Evolutionary conservation across 2,797 vertebrate species (phyloP).

Genomic region (Luscinia luscinia): DNA sequence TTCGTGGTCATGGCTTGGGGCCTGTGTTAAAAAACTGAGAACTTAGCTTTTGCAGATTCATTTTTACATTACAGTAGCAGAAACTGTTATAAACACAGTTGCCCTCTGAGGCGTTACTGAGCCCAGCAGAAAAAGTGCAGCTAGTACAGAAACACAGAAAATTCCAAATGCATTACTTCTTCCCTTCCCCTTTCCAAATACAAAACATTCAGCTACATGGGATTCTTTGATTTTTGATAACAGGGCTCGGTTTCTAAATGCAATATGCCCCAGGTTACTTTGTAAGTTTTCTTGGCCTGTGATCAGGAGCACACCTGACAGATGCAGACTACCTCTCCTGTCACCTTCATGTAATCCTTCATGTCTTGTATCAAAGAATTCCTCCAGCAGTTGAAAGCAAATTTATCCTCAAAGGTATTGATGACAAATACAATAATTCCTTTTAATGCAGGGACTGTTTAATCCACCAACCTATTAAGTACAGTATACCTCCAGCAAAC

Average conservation of each 20-base stretch:
- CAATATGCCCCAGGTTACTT: conserved; percentile 76
- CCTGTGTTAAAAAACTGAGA: not conserved
- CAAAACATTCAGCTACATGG: conserved; percentile 52
- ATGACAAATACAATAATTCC: conserved; percentile 78
- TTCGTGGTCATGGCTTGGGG: not conserved
- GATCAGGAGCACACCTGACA: conserved; percentile 81
- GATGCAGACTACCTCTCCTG: conserved; percentile 76
- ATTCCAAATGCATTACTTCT: conserved; percentile 59
- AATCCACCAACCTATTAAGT: conserved; percentile 68
- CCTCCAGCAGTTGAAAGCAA: conserved; percentile 71
- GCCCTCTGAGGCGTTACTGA: not conserved
- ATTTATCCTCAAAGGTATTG: conserved; percentile 78
- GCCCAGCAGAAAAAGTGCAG: not conserved
- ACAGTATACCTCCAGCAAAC: conserved; percentile 66
- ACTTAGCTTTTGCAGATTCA: conserved; percentile 9
- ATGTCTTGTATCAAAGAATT: conserved; percentile 77
- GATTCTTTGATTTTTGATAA: conserved; percentile 75
- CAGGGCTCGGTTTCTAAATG: conserved; percentile 70
- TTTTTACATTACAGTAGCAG: conserved; percentile 15
- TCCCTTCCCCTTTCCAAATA: conserved; percentile 55
- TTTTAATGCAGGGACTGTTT: conserved; percentile 72
- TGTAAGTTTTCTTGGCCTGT: conserved; percentile 71
- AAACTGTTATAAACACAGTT: not conserved
- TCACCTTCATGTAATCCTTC: conserved; percentile 77
- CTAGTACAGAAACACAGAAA: not conserved